phyloP scores from a whole-genome alignment of 2,888 invertebrate genomes.

The Melieria picta region DNA sequence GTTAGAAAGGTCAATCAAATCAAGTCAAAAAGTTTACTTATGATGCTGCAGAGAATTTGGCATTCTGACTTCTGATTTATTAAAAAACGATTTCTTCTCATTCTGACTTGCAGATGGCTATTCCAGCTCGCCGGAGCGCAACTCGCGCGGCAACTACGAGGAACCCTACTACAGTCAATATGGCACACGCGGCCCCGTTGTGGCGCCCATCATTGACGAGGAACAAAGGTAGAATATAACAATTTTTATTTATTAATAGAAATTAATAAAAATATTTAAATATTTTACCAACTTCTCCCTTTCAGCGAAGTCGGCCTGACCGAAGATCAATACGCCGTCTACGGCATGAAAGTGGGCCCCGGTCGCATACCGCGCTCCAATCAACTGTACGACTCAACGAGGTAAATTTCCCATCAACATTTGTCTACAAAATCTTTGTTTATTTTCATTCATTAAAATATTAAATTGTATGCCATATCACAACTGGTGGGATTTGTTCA shows the following conservation, averaged over 20 bases:
- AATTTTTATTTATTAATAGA: background rate
- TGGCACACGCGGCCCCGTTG: constrained; percentile 73
- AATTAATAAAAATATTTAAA: too few relatives aligned
- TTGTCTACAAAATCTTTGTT: too few relatives aligned
- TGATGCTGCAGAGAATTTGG: too few relatives aligned
- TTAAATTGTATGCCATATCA: too few relatives aligned
- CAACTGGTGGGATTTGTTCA: too few relatives aligned
- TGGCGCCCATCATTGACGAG: constrained; percentile 92
- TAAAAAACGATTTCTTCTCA: background rate
- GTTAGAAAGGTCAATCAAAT: too few relatives aligned
- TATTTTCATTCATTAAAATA: too few relatives aligned
- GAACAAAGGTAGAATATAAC: constrained; percentile 71
- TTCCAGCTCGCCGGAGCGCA: constrained; percentile 88
- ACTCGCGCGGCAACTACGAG: constrained; percentile 79
- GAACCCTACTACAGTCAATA: constrained; percentile 90
- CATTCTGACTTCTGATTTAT: background rate
- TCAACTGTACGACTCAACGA: constrained; percentile 66
- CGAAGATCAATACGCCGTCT: constrained; percentile 77
- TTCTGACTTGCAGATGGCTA: constrained; percentile 73
- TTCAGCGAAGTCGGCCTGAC: constrained; percentile 74
- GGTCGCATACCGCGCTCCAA: constrained; percentile 69
- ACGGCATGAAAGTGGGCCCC: constrained; percentile 73
- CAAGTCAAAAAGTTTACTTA: too few relatives aligned
- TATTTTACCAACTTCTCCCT: constrained; percentile 31
- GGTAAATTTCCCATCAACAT: constrained; percentile 49